Conservation (phyloP, 2,113 vertebrate genomes). For the Cettia cetti region DNA sequence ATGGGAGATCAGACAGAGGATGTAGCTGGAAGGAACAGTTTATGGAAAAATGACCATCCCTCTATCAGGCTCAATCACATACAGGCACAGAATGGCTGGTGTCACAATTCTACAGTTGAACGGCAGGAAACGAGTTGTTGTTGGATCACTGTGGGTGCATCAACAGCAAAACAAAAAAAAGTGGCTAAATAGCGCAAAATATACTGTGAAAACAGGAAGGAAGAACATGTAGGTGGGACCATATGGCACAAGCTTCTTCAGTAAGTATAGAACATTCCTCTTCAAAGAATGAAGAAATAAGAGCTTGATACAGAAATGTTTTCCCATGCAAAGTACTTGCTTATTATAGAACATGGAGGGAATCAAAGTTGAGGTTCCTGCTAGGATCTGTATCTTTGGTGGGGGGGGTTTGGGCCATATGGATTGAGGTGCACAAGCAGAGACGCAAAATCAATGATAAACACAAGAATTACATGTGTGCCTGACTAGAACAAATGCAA, state of each 20-base stretch:
- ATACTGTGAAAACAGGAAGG: slow-evolving; percentile 64
- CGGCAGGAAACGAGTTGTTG: neutral
- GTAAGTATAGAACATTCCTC: neutral
- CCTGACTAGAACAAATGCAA: neutral
- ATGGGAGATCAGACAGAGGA: neutral
- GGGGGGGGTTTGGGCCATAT: neutral
- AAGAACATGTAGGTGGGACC: slow-evolving; percentile 54
- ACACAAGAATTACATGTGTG: neutral
- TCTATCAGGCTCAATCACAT: neutral
- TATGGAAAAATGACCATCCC: neutral
- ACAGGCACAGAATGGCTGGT: neutral
- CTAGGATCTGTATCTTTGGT: neutral
- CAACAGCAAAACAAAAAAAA: slow-evolving; percentile 53
- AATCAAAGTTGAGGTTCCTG: neutral
- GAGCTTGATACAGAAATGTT: neutral
- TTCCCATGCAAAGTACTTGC: neutral
- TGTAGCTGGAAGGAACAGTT: neutral
- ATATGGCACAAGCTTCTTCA: slow-evolving; percentile 25
- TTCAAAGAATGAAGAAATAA: neutral
- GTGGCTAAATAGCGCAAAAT: slow-evolving; percentile 59
- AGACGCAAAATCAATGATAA: neutral
- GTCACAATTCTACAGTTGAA: neutral
- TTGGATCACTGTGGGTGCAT: neutral
- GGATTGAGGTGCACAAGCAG: neutral
- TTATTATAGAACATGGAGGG: neutral